Conservation (phyloP, 2,888 invertebrate species). For the Catocala sponsa region DNA sequence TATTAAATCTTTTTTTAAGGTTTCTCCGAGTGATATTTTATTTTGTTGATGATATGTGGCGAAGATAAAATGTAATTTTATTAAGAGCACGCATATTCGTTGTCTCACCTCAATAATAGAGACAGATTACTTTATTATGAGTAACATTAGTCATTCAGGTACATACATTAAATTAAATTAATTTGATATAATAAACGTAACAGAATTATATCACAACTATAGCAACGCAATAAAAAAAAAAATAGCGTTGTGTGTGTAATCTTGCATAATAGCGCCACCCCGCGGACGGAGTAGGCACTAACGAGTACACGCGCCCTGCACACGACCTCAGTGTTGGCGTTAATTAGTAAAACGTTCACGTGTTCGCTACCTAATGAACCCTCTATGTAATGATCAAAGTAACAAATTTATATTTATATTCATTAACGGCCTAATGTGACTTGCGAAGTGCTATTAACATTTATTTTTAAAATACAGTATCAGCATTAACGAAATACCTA, state of each 20-base stretch:
- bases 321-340: slow-evolving; percentile 57
- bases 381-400: slow-evolving; percentile 37
- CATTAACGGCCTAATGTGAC: slow-evolving; percentile 1
- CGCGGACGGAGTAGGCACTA: slow-evolving; percentile 61
- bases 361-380: slow-evolving; percentile 51
- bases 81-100: slow-evolving; percentile 16
- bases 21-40: slow-evolving; percentile 36
- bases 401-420: slow-evolving; percentile 16
- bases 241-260: not conserved
- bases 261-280: slow-evolving; percentile 63
- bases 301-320: slow-evolving; percentile 67
- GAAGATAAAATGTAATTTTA: slow-evolving; percentile 38
- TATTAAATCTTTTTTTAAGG: slow-evolving; percentile 58
- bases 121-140: slow-evolving; percentile 11
- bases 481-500: too few species aligned
- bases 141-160: not conserved
- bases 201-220: not conserved
- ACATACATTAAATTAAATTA: slow-evolving; percentile 1
- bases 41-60: slow-evolving; percentile 42
- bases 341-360: slow-evolving; percentile 57
- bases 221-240: too few species aligned
- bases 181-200: not conserved
- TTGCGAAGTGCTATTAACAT: too few species aligned
- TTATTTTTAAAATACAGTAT: too few species aligned
- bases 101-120: slow-evolving; percentile 23